Conservation (phyloP, 1,140 invertebrate species). For the Ceratina japonica region DNA sequence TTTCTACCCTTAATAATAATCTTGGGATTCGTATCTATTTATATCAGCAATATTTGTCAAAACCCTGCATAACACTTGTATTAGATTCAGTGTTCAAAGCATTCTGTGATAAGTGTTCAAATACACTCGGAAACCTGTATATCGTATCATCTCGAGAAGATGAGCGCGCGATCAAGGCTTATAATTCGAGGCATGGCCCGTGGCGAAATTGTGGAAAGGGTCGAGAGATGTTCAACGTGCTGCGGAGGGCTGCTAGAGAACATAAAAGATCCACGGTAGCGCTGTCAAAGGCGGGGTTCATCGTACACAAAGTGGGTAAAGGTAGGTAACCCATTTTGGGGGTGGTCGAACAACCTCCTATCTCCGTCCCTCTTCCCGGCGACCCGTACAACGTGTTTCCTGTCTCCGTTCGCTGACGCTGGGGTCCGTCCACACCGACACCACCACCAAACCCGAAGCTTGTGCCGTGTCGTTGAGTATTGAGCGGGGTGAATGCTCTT, state of each 20-base stretch:
- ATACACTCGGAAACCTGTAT: too few species aligned
- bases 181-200: slow-evolving; percentile 16
- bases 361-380: background rate
- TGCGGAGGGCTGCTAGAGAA: background rate
- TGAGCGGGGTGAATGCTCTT: slow-evolving; percentile 79
- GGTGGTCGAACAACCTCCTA: slow-evolving; percentile 57
- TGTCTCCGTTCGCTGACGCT: slow-evolving; percentile 4
- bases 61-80: too few species aligned
- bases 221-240: background rate
- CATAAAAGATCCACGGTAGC: slow-evolving; percentile 15
- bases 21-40: too few species aligned
- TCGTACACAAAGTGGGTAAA: slow-evolving; percentile 56
- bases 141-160: background rate
- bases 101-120: too few species aligned
- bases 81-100: too few species aligned
- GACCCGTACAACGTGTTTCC: background rate
- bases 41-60: too few species aligned
- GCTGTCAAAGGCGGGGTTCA: slow-evolving; percentile 49
- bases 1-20: too few species aligned
- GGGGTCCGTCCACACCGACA: slow-evolving; percentile 8
- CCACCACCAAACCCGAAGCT: slow-evolving; percentile 3
- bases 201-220: slow-evolving; percentile 1
- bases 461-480: slow-evolving; percentile 68
- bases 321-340: slow-evolving; percentile 70
- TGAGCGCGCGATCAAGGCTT: slow-evolving; percentile 9